Base-by-base conservation (phyloP, 2,113 vertebrate species). In the Pseudopipra pipra region DNA sequence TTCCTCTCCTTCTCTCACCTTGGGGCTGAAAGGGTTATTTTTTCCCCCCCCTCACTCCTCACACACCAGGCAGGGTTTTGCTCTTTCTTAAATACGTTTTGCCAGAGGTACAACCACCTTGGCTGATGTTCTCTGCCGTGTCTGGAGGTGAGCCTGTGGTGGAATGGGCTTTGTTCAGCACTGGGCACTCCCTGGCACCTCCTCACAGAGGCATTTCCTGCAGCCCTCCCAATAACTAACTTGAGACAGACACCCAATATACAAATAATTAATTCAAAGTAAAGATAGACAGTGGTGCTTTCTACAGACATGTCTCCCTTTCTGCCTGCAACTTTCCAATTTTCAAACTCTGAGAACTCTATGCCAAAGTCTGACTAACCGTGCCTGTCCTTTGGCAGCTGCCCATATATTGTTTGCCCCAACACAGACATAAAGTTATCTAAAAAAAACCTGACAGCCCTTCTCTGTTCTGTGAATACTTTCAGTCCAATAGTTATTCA, bases 201-300 rank as follows among this genome's bases (percentile, higher is more conserved):
- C 79, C 49, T 81, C 49, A 51, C 20, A 72, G 35, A 49, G 10
- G 23, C 15, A 21, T n/a, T 6, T 5, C 12, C 14, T 70, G 39
- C 23, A 80, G 24, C 9, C 28, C 27, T 43, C 6, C 14, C 59
- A 31, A 3, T 12, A 31, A 27, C 27, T 66, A 44, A 8, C 9
- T 71, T 44, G 46, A 25, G 35, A 59, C 27, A 0, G 0, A 37
- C 12, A 61, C 9, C 14, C 23, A 49, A 27, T 27, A 44, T 17
- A n/a, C 23, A 30, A 68, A 59, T 8, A 30, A 31, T 41, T 59
- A 51, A 56, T 59, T 52, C 51, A 70, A 58, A 82, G 15, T 35
- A 58, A 70, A 74, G 18, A 28, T 35, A 27, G 35, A 20, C 23
- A 25, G 28, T n/a, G 22, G 6, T 52, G 5, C 17, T 44, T 88